Percentiles rank a stretch among this genome's conserved stretches.
These are phyloP conservation scores for Dicentrarchus labrax DNA, from an alignment of 2,113 vertebrate genomes.

Conservation along the genomic window DNA sequence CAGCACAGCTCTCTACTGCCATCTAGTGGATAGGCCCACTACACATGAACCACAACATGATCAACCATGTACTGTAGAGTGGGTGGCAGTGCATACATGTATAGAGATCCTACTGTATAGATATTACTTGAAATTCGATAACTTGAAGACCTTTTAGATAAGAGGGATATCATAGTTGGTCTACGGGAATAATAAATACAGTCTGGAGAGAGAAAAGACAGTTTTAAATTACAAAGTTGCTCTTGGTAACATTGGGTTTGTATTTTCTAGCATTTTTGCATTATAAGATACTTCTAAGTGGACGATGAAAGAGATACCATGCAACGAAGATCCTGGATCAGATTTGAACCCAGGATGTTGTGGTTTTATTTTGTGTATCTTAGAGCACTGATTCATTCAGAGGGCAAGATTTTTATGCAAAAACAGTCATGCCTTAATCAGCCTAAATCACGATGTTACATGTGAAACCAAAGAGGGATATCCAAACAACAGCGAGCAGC, in stretches of 20 bases:
- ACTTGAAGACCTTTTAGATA: background rate
- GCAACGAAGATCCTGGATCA: background rate
- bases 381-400: background rate
- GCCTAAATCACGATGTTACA: background rate
- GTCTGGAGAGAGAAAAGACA: background rate
- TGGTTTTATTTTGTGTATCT: slow-evolving; percentile 7
- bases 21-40: slow-evolving; percentile 70
- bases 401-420: background rate
- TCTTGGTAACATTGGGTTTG: background rate
- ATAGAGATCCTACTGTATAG: background rate
- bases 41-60: background rate
- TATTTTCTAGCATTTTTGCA: background rate
- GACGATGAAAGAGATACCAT: background rate
- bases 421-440: background rate
- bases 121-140: background rate
- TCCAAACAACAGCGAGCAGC: background rate
- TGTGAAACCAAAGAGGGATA: background rate
- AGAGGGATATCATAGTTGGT: background rate
- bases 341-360: slow-evolving; percentile 15
- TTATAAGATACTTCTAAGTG: background rate
- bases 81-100: background rate
- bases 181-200: background rate
- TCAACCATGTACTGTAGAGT: background rate
- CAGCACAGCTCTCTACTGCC: slow-evolving; percentile 74
- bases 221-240: background rate